A percentile compares a stretch with the other conserved stretches of the same genome.
These are phyloP conservation scores for Todus mexicanus DNA, from an alignment of 2,797 vertebrate species.

Conservation along the genomic window DNA sequence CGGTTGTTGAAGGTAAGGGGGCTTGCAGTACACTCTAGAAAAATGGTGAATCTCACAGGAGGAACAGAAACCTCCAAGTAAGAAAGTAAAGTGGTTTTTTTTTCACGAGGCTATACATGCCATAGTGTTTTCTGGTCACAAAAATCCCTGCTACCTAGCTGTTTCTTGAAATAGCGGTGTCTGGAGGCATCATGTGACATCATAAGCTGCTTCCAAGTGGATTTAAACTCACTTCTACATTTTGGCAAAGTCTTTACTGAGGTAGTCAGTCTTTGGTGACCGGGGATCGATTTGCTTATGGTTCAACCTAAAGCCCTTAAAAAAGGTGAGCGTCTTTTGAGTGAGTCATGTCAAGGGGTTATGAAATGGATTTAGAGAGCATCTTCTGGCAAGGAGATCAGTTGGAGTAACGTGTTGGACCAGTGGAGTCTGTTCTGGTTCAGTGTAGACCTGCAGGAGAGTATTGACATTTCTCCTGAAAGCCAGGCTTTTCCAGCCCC, in stretches of 20 bases:
- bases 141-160: not conserved
- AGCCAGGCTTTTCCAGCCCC: not conserved
- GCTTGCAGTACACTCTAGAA: not conserved
- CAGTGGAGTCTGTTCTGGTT: not conserved
- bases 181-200: not conserved
- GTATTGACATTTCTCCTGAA: rapidly evolving
- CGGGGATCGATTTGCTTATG: not conserved
- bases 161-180: not conserved
- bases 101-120: not conserved
- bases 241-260: not conserved
- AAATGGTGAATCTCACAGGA: not conserved
- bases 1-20: not conserved
- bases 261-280: not conserved
- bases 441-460: not conserved
- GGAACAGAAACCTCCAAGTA: not conserved
- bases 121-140: not conserved
- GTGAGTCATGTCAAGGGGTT: not conserved
- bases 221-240: not conserved
- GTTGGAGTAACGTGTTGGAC: not conserved
- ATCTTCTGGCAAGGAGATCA: not conserved
- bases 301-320: not conserved
- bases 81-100: not conserved
- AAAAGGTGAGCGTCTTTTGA: not conserved
- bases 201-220: not conserved
- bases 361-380: not conserved